Evolutionary conservation across 2,797 vertebrate genomes (phyloP).

Genomic region (Huso huso): DNA sequence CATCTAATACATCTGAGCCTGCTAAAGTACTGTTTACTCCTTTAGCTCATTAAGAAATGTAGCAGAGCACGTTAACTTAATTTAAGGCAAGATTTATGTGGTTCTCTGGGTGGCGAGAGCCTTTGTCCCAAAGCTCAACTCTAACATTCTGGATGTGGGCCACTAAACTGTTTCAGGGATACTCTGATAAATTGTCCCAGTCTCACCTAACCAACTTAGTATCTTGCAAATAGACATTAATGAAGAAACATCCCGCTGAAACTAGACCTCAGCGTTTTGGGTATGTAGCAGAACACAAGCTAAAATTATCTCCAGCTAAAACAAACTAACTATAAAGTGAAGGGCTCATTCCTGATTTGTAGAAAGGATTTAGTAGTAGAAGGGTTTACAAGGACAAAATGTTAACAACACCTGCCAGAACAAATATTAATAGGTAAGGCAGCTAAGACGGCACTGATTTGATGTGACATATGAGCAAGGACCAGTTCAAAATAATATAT

Average conservation of each 20-base stretch:
- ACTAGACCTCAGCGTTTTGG: slow-evolving; percentile 36
- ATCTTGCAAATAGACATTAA: slow-evolving; percentile 49
- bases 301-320: no score
- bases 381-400: no score
- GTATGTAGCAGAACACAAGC: no score
- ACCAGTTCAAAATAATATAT: no score
- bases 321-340: no score
- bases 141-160: slow-evolving; percentile 36
- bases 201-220: slow-evolving; percentile 52
- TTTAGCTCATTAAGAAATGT: slow-evolving; percentile 59
- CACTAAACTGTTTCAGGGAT: slow-evolving; percentile 51
- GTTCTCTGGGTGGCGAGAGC: slow-evolving; percentile 30
- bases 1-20: slow-evolving; percentile 49
- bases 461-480: no score
- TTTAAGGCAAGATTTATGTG: slow-evolving; percentile 54
- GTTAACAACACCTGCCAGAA: no score
- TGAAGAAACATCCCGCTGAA: slow-evolving; percentile 48
- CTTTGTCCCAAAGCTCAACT: slow-evolving; percentile 42
- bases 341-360: no score
- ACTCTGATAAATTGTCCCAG: slow-evolving; percentile 48
- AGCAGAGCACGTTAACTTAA: slow-evolving; percentile 61
- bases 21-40: slow-evolving; percentile 52
- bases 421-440: no score
- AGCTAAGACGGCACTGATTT: no score
- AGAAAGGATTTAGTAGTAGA: no score